Base-by-base conservation (phyloP, 2,797 vertebrate genomes). In the Spea hammondii region DNA sequence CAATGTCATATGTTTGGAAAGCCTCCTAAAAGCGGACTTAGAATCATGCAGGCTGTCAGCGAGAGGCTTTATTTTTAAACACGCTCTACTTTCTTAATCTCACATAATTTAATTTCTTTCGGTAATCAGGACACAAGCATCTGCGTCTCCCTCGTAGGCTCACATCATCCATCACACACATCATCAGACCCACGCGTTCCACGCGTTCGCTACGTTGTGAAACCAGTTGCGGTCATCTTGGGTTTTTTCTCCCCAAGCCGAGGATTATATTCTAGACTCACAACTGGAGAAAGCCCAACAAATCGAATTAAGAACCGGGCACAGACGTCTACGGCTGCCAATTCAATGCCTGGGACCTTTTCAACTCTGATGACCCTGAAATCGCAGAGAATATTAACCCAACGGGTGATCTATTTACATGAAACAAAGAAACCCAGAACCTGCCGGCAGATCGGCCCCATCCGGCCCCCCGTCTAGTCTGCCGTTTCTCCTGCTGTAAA, bases 81-180 rank as follows among this genome's bases (percentile, higher is more conserved):
- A 85, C 1, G 1, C 78, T 9, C 84, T 75, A 72, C 85, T 83
- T 84, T 83, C n/a, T 65, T 64, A n/a, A 50, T 0, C 55, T 77
- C 73, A 3, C n/a, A 50, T 6, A 76, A 79, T 79, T 82, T 85
- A 75, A 53, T 12, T 54, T 47, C 76, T 64, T 75, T 84, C 45
- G 14, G 68, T 4, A 76, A 65, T 78, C 7, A 76, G 60, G 83
- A 45, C 50, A 8, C 67, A 81, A 53, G 55, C 5, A 59, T 12
- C 32, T 32, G 32, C 32, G 32, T 32, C 32, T 32, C 32, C 32
- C 32, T 32, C 32, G 32, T 2, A 32, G 32, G 32, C 12, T 12
- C 55, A 10, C 55, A 9, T 59, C 55, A 59, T 59, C 55, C 55
- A n/a, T 59, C 55, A 59, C 55, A 12, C 5, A 59, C 1, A 32